Evolutionary conservation across 2,113 vertebrate genomes (phyloP), one percentile per base, ranked within the genome.

Genomic region (Upupa epops): DNA sequence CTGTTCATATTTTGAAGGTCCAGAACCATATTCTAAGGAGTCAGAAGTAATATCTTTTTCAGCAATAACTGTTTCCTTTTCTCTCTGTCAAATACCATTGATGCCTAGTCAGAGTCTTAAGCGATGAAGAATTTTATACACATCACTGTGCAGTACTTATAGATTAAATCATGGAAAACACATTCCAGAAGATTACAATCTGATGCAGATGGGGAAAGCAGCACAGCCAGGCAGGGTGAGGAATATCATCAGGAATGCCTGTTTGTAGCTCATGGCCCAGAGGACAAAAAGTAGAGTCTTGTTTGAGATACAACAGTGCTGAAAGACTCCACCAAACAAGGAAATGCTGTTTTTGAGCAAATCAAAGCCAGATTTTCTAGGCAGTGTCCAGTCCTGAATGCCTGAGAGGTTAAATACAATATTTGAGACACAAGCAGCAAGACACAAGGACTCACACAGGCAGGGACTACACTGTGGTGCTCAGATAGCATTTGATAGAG

Each of bases 181-280:
- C 69, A 74, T 88, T 90, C 70, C 80, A 93, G 61, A 84, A 78
- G 73, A 92, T 83, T 64, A 69, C 74, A 95, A 78, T 88, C 58
- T 77, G 63, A 83, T 91, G 69, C 79, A 95, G 82, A 93, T 92
- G 90, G 64, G 48, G 85, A 88, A 89, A 92, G 37, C 52, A 77
- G 77, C 60, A 61, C 6, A 59, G 59, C 36, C 91, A 83, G 64
- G 66, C 81, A 89, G 86, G 37, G 46, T 69, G 61, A 88, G 86
- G 80, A 90, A 81, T 89, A 51, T 77, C 93, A 95, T 92, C 86
- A 89, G 81, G 84, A 94, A 93, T 8, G 12, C 77, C 86, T 68
- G 36, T 85, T 87, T 85, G 59, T 59, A 73, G 59, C 63, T 83
- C 59, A 37, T 14, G 19, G 72, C 60, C 63, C 65, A 65, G 25